Conservation (phyloP, 2,888 invertebrate species). For the Drosophila formosana region DNA sequence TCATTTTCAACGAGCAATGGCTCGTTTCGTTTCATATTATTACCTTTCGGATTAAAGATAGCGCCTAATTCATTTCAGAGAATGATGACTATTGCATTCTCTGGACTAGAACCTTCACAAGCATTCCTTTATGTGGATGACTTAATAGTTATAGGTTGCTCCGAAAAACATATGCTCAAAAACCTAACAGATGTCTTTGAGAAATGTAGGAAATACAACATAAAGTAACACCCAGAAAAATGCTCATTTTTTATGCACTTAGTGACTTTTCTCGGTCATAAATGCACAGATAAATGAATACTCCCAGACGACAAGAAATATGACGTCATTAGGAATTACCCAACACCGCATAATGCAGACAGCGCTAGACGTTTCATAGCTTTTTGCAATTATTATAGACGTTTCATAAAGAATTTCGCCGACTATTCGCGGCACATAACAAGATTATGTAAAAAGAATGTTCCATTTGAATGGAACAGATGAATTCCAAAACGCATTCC, state of each 20-base stretch:
- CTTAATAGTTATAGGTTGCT: constrained; percentile 25
- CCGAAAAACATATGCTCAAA: background rate
- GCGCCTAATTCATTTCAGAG: constrained; percentile 7
- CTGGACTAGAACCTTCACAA: constrained; percentile 18
- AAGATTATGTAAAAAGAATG: constrained; percentile 15
- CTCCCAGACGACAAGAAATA: constrained; percentile 9
- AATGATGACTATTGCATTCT: constrained; percentile 20
- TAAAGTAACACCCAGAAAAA: constrained; percentile 4
- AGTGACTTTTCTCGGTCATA: constrained; percentile 2
- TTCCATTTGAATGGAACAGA: constrained; percentile 8
- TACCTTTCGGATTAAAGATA: constrained; percentile 1
- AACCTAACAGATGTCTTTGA: too few relatives aligned
- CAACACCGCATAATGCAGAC: background rate
- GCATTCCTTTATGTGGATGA: constrained; percentile 19
- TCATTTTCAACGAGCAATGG: constrained; percentile 5
- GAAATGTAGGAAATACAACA: constrained; percentile 18
- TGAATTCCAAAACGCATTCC: background rate
- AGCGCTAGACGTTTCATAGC: constrained; percentile 4
- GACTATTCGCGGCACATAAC: constrained; percentile 16
- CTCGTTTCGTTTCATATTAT: constrained; percentile 4
- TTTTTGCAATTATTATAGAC: constrained; percentile 2
- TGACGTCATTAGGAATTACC: constrained; percentile 8
- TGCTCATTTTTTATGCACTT: constrained; percentile 7
- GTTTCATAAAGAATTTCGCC: constrained; percentile 8
- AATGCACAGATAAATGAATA: background rate